A percentile compares a stretch with the other conserved stretches of the same genome.
phyloP scores from a whole-genome alignment of 2,888 invertebrate genomes.

The Cosmorhoe ocellata region DNA sequence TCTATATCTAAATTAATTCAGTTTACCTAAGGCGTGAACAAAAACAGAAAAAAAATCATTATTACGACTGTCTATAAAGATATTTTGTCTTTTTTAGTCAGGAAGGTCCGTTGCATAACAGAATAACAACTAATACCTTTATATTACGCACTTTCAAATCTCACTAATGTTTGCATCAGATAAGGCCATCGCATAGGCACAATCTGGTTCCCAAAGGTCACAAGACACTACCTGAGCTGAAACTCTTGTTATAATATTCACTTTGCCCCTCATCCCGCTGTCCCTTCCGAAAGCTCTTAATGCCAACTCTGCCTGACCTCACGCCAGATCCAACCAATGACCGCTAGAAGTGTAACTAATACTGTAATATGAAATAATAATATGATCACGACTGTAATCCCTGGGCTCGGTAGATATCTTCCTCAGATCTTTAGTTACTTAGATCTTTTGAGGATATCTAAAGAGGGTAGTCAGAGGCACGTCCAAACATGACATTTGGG shows the following conservation, averaged over 20 bases:
- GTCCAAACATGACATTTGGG: no score
- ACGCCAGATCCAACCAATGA: conserved; percentile 64
- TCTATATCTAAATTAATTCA: no score
- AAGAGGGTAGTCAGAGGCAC: no score
- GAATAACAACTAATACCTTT: neutral
- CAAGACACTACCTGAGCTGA: conserved; percentile 38
- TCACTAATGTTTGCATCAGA: conserved; percentile 20
- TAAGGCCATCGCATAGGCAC: conserved; percentile 20
- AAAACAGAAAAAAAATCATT: no score
- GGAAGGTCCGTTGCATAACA: no score
- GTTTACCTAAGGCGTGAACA: no score
- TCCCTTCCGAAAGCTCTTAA: conserved; percentile 78
- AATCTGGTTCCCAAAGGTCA: conserved; percentile 34
- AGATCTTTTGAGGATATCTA: no score
- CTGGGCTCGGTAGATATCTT: no score
- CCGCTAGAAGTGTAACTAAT: conserved; percentile 7
- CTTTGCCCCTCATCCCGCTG: conserved; percentile 63
- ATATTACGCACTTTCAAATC: conserved; percentile 8
- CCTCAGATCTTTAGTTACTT: no score
- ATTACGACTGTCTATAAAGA: no score
- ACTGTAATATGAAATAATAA: neutral
- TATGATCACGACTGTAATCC: no score
- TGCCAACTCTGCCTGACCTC: conserved; percentile 79
- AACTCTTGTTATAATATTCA: conserved; percentile 78
- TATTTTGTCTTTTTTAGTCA: no score